Base-by-base conservation (phyloP, 2,113 vertebrate genomes). In the Pagrus major region DNA sequence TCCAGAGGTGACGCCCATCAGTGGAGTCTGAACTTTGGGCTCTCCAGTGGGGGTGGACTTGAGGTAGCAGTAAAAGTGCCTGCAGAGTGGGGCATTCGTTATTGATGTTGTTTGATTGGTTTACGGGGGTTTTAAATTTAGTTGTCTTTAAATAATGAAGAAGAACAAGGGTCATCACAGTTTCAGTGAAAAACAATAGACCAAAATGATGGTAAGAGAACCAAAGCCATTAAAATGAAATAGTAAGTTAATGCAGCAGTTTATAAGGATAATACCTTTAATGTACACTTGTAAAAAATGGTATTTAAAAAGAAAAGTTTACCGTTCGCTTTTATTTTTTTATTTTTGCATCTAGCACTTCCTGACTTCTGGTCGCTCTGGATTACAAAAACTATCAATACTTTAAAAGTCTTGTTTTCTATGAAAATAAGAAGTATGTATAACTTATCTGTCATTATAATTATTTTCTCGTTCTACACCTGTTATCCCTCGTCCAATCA, bases 21-120 rank as follows among this genome's bases (percentile, higher is more conserved):
- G 29, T 0, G 41, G 11, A 2, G 0, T 71, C 47, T 39, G 44
- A 0, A 0, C 5, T 0, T n/a, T 33, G 9, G 91, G 91, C 0
- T 51, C 0, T 49, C 85, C 88, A 11, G 87, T 78, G 0, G 42
- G 0, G 15, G 73, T 87, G 55, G 44, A 5, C 70, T 94, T 94
- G 0, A 94, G 83, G 80, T 89, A 92, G 83, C 94, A 94, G 78
- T 74, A 15, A 37, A 91, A 92, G 27, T 84, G 5, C 27, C 90
- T 93, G 84, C 14, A 71, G 20, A 77, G 20, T 72, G 5, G 2
- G 2, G 5, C 1, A 35, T n/a, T n/a, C n/a, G n/a, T n/a, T n/a
- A n/a, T n/a, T n/a, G 8, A 14, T 33, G 16, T 12, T 59, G 6
- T 9, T 31, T 31, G 3, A 9, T 27, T 31, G 8, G 11, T 56